Evolutionary conservation across 64 coral and sea anemone species (phyloP), one percentile per base, ranked within the genome.

Genomic region (Pocillopora verrucosa): DNA sequence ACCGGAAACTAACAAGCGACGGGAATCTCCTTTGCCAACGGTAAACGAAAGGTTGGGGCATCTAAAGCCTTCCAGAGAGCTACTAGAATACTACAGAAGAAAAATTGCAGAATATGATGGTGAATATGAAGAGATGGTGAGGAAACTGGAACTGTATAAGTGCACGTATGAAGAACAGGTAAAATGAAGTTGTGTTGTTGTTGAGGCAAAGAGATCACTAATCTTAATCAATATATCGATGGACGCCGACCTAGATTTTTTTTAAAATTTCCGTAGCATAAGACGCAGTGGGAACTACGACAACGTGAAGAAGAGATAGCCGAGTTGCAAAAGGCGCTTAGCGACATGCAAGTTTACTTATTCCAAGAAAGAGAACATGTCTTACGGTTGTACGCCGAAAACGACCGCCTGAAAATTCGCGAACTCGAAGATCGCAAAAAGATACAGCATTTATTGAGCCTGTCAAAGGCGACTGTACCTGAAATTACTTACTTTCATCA

Each of bases 131-230:
- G 91, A 99, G 91, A 95, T 99, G 94, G 72, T 87, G 20, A 75
- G 89, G 16, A 99, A 99, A 87, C 65, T 99, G 58, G 97, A 99
- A 60, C 73, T 89, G 65, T 99, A 99, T 19, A 99, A 99, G 67
- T 99, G 97, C 34, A 99, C 97, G 5, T 99, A 99, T 20, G 97
- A 99, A 89, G 91, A 99, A 89, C 97, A 98, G 93, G 96, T 98
- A 86, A 73, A 14, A 16, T 83, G 19, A 75, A 75, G 2, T 57
- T 38, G 34, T n/a, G 35, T 38, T 38, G 36, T 17, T 78, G 26
- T 78, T n/a, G 76, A 51, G 16, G 34, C 15, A 77, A 14, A 78
- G 37, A 77, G 36, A 78, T 78, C 15, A 78, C 16, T 72, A 1
- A 17, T 24, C 60, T 34, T 59, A 30, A 30, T 51, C 41, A 51